phyloP scores from a whole-genome alignment of 2,888 invertebrate species.

The Labia minor region DNA sequence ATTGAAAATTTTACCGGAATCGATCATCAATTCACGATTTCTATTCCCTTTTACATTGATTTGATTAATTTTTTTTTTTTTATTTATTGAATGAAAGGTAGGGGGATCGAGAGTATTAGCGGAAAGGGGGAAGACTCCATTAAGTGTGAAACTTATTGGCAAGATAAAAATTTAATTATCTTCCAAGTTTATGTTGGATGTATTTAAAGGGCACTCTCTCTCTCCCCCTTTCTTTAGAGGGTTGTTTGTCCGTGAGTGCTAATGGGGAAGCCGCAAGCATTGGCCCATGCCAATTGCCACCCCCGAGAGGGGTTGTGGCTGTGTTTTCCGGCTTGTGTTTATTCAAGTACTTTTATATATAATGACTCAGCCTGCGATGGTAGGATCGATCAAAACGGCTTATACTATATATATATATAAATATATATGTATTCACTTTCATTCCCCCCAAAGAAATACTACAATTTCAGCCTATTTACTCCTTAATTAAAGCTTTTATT shows the following conservation, averaged over 20 bases:
- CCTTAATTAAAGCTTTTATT: slow-evolving; percentile 5
- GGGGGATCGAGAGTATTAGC: neutral
- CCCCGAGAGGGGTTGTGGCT: neutral
- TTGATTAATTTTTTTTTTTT: neutral
- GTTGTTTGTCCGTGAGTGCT: neutral
- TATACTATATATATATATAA: neutral
- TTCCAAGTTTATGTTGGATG: neutral
- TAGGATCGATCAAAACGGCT: neutral
- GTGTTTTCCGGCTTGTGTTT: neutral
- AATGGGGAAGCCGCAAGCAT: slow-evolving; percentile 8
- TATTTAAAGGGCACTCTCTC: neutral
- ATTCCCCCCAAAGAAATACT: neutral
- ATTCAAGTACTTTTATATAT: slow-evolving; percentile 8
- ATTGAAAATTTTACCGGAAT: neutral
- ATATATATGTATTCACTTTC: neutral
- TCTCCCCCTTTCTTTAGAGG: neutral
- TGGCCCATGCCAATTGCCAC: slow-evolving; percentile 8
- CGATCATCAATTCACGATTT: neutral
- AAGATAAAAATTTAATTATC: slow-evolving; percentile 8
- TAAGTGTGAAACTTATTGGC: slow-evolving; percentile 8
- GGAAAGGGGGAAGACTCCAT: neutral
- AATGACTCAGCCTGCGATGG: neutral
- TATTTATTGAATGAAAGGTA: neutral
- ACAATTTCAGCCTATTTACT: neutral
- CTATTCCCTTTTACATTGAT: neutral